Percentiles rank a stretch among this genome's conserved stretches.
Conservation (phyloP, 1,140 invertebrate species). For the Oscheius sp. region DNA sequence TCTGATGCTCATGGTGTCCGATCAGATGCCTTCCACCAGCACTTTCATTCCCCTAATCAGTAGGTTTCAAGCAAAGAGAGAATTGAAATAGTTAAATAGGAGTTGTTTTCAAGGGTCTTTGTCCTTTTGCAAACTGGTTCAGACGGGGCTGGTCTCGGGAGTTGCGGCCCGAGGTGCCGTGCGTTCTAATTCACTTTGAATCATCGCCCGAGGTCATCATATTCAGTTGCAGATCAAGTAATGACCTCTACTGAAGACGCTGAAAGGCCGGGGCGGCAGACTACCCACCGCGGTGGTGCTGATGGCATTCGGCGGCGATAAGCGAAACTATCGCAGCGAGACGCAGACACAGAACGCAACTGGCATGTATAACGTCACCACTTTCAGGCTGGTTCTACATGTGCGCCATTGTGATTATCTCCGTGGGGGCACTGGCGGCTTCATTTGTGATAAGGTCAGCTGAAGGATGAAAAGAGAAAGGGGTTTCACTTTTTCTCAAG, state of each 20-base stretch:
- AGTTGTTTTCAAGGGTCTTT: too few relatives aligned
- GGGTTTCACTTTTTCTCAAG: too few relatives aligned
- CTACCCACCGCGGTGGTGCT: not conserved
- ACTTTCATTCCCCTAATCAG: constrained; percentile 42
- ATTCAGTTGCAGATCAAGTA: constrained; percentile 25
- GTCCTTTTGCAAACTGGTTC: constrained; percentile 14
- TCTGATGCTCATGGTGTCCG: constrained; percentile 39
- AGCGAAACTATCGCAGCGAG: too few relatives aligned
- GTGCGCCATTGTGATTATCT: constrained; percentile 25
- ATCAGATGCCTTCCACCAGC: constrained; percentile 40
- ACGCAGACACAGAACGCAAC: too few relatives aligned
- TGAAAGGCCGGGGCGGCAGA: not conserved
- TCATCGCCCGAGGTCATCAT: constrained; percentile 35
- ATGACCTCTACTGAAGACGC: constrained; percentile 29
- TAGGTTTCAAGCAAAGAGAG: constrained; percentile 18
- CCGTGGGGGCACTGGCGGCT: constrained; percentile 13
- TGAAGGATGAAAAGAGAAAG: too few relatives aligned
- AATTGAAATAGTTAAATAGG: too few relatives aligned
- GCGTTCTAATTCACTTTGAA: constrained; percentile 20
- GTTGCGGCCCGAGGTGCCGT: constrained; percentile 22
- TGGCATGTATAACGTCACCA: too few relatives aligned
- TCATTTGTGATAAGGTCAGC: constrained; percentile 27
- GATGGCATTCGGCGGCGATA: too few relatives aligned
- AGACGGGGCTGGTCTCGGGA: constrained; percentile 21
- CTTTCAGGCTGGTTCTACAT: constrained; percentile 36